A percentile compares a stretch with the other conserved stretches of the same genome.
Conservation (phyloP, 2,113 vertebrate genomes). For the Danio rerio region GRCz12tu NC_133200.1:36375501-36376000, state of each 20-base stretch:
- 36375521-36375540: no score
- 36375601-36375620: no score
- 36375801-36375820: slow-evolving; percentile 50
- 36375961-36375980: slow-evolving; percentile 33
- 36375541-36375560: no score
- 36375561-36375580: no score
- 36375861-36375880: slow-evolving; percentile 61
- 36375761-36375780: background rate
- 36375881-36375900: slow-evolving; percentile 72
- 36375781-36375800: slow-evolving; percentile 54
- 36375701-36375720: background rate
- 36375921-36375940: slow-evolving; percentile 68
- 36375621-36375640: no score
- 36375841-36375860: slow-evolving; percentile 71
- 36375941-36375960: slow-evolving; percentile 57
- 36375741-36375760: background rate
- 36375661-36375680: background rate
- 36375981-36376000: slow-evolving; percentile 45
- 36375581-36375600: no score
- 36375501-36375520: no score
- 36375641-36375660: background rate
- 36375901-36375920: slow-evolving; percentile 63
- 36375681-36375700: background rate
- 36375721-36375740: background rate
- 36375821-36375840: slow-evolving; percentile 57